Conservation (phyloP, 2,113 vertebrate genomes). For the Phalacrocorax brasilianus region DNA sequence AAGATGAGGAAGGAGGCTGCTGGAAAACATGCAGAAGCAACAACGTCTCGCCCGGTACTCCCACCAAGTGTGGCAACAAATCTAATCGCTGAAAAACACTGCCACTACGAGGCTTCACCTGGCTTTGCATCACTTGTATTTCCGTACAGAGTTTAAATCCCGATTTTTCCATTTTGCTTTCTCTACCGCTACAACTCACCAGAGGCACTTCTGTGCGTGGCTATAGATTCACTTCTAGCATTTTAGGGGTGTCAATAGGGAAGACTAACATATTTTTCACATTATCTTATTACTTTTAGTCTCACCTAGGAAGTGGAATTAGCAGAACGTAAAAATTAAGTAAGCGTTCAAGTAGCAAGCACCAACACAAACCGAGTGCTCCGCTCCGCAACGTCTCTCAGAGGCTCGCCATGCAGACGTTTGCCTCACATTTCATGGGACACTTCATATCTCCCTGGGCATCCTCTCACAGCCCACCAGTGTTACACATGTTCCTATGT, state of each 20-base stretch:
- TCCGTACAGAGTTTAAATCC: background rate
- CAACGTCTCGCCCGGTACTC: background rate
- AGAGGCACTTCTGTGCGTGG: background rate
- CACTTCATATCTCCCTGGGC: background rate
- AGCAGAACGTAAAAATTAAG: background rate
- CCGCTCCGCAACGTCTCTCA: rapidly evolving
- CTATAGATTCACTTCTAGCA: background rate
- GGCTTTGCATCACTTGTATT: background rate
- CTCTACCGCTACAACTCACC: background rate
- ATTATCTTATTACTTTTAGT: background rate
- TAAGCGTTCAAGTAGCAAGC: rapidly evolving
- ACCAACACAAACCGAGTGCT: rapidly evolving
- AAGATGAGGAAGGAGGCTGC: background rate
- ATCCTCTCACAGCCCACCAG: background rate
- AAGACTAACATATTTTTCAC: background rate
- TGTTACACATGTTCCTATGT: rapidly evolving
- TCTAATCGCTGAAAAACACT: background rate
- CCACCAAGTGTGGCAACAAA: background rate
- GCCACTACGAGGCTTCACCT: background rate
- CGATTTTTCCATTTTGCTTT: background rate
- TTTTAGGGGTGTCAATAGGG: background rate
- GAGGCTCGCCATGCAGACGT: rapidly evolving
- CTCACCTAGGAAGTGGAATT: background rate
- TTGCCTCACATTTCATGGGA: rapidly evolving
- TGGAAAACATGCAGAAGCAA: background rate